Conservation (phyloP, 1,140 invertebrate species). For the Scaptodrosophila lebanonensis region DNA sequence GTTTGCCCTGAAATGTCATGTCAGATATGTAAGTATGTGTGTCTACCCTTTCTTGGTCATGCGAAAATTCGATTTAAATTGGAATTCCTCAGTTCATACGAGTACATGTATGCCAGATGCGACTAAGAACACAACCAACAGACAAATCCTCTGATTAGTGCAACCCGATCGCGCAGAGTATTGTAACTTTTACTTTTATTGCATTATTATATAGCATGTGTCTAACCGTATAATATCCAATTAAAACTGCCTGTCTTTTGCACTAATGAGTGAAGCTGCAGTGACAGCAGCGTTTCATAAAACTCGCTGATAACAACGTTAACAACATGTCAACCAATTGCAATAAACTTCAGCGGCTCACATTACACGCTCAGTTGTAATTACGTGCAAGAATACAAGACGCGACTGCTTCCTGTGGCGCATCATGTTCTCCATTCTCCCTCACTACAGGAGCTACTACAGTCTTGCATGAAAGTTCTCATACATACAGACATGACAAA, state of each 20-base stretch:
- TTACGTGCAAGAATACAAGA: conserved; percentile 50
- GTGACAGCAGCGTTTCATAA: conserved; percentile 48
- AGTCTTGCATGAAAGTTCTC: conserved; percentile 38
- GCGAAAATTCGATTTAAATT: conserved; percentile 72
- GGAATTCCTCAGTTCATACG: conserved; percentile 53
- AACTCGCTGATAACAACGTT: conserved; percentile 52
- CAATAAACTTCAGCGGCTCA: conserved; percentile 42
- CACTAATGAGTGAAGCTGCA: too few species aligned
- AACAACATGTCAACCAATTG: conserved; percentile 51
- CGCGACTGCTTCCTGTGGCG: conserved; percentile 18
- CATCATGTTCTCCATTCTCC: too few species aligned
- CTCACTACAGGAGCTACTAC: too few species aligned
- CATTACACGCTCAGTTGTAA: conserved; percentile 48
- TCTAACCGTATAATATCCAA: conserved; percentile 46
- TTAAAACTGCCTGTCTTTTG: conserved; percentile 58
- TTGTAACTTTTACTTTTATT: too few species aligned
- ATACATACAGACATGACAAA: conserved; percentile 54
- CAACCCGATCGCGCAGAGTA: too few species aligned
- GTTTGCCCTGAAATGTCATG: background rate
- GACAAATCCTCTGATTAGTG: conserved; percentile 4
- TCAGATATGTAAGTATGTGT: background rate
- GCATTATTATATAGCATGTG: too few species aligned
- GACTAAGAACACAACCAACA: conserved; percentile 14
- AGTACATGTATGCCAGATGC: conserved; percentile 5
- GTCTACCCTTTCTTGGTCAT: conserved; percentile 63